phyloP scores from a whole-genome alignment of 2,113 vertebrate genomes.

The Sigmodon hispidus region DNA sequence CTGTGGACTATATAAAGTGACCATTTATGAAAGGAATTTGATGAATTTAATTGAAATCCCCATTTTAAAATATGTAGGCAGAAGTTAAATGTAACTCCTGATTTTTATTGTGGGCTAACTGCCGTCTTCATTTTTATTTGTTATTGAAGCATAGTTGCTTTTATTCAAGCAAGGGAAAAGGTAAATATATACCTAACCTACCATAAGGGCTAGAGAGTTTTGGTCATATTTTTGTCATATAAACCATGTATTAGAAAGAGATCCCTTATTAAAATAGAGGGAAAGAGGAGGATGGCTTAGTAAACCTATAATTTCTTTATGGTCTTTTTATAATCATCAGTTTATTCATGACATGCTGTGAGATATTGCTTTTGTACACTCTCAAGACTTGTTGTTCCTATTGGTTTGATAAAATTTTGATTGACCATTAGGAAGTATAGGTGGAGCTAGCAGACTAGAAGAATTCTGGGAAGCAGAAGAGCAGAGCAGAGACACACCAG shows the following conservation, averaged over 20 bases:
- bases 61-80: slow-evolving; percentile 9
- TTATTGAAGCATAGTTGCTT: too few relatives aligned
- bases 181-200: neutral
- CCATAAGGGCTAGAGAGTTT: neutral
- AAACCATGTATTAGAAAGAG: neutral
- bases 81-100: neutral
- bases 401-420: too few relatives aligned
- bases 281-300: neutral
- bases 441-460: too few relatives aligned
- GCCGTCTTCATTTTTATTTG: neutral
- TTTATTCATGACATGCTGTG: neutral
- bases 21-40: neutral
- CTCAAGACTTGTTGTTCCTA: too few relatives aligned
- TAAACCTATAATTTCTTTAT: neutral
- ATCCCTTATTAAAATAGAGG: neutral
- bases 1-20: neutral
- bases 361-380: too few relatives aligned
- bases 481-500: too few relatives aligned
- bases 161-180: neutral
- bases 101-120: neutral
- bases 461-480: too few relatives aligned
- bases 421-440: too few relatives aligned
- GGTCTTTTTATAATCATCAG: neutral
- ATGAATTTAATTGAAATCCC: slow-evolving; percentile 12
- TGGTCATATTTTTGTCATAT: neutral